Percentiles rank a stretch among this genome's conserved stretches.
Evolutionary conservation across 2,888 invertebrate genomes (phyloP).

Genomic region (Rhaphigaster nebulosa): DNA sequence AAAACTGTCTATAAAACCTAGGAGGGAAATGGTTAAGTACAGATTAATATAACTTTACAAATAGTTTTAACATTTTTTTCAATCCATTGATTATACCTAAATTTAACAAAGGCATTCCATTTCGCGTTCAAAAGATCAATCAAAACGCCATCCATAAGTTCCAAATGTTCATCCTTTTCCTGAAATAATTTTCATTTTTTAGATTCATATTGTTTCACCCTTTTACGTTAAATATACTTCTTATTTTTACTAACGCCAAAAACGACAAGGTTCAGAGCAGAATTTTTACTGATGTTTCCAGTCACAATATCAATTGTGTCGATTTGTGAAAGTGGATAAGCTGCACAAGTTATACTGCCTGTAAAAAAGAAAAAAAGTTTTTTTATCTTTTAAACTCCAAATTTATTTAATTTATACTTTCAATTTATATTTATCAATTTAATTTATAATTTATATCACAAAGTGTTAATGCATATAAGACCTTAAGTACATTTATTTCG

Average conservation of each 20-base stretch:
- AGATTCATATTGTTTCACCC: not conserved
- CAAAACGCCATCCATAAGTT: constrained; percentile 93
- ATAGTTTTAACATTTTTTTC: not conserved
- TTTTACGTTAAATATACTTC: not conserved
- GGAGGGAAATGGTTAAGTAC: constrained; percentile 64
- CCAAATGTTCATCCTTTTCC: constrained; percentile 95
- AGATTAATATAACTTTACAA: not conserved
- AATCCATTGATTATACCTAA: constrained; percentile 69
- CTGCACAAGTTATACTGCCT: constrained; percentile 94
- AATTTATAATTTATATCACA: not conserved
- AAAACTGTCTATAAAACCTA: constrained; percentile 94
- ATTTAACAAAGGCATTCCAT: constrained; percentile 97
- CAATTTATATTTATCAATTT: too few relatives aligned
- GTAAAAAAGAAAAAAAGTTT: constrained; percentile 65
- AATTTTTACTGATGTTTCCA: constrained; percentile 94
- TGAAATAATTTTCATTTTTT: constrained; percentile 69
- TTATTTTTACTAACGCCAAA: constrained; percentile 83
- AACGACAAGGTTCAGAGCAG: constrained; percentile 94
- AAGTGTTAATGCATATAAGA: too few relatives aligned
- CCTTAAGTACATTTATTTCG: too few relatives aligned
- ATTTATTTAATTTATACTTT: too few relatives aligned
- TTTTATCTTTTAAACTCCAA: too few relatives aligned
- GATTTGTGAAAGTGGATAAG: constrained; percentile 93
- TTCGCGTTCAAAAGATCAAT: constrained; percentile 95
- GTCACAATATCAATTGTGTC: constrained; percentile 94